A percentile compares a stretch with the other conserved stretches of the same genome.
phyloP scores from a whole-genome alignment of 2,888 invertebrate species.

The Epirrhoe alternata region DNA sequence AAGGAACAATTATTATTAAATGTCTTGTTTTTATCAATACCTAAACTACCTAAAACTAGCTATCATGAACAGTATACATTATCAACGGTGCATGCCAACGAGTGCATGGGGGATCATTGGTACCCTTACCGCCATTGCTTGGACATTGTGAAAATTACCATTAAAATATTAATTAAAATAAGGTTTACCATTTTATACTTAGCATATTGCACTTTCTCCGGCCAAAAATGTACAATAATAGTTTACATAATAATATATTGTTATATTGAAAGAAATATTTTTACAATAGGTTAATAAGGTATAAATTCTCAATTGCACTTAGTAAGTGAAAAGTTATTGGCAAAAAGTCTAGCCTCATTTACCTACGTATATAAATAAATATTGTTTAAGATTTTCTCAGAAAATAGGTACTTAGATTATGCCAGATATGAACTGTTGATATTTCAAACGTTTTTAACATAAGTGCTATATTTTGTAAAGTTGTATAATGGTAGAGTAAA shows the following conservation, averaged over 20 bases:
- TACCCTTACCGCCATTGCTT: conserved; percentile 80
- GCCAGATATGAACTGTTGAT: not conserved
- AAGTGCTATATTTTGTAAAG: not conserved
- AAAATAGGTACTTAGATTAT: not conserved
- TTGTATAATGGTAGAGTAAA: conserved; percentile 11
- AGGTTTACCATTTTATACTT: not conserved
- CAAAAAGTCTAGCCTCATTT: not conserved
- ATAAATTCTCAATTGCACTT: no score
- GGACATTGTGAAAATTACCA: conserved; percentile 85
- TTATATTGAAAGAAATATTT: no score
- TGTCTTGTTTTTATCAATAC: not conserved
- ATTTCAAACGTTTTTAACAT: not conserved
- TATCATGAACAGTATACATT: conserved; percentile 16
- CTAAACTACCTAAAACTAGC: not conserved
- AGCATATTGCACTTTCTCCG: conserved; percentile 54
- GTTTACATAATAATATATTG: no score
- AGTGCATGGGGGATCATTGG: conserved; percentile 73
- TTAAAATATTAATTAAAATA: conserved; percentile 40
- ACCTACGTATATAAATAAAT: not conserved
- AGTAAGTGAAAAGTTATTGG: not conserved
- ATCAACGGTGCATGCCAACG: conserved; percentile 71
- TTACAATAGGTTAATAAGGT: no score
- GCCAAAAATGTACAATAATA: conserved; percentile 40
- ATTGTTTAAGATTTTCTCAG: not conserved
- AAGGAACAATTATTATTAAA: not conserved